phyloP scores from a whole-genome alignment of 1,140 invertebrate species.

The Pseudobourletiella spinata region DNA sequence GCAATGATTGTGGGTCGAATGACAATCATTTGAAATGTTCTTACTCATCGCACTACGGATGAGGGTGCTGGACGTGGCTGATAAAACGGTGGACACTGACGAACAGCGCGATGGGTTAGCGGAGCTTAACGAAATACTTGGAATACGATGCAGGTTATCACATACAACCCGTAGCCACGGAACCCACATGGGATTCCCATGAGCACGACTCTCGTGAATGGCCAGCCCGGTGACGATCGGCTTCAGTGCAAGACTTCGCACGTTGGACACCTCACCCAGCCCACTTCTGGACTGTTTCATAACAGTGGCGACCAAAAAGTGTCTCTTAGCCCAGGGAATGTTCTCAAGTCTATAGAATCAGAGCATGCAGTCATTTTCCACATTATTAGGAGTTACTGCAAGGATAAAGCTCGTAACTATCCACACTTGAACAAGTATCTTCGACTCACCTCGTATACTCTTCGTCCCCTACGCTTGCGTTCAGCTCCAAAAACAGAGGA shows the following conservation, averaged over 20 bases:
- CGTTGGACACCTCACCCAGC: conserved; percentile 33
- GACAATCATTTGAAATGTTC: conserved; percentile 15
- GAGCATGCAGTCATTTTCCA: no score
- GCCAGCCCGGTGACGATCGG: conserved; percentile 29
- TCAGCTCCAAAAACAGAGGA: conserved; percentile 33
- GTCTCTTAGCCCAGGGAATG: conserved; percentile 25
- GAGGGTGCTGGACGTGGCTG: conserved; percentile 26
- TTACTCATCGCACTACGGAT: conserved; percentile 32
- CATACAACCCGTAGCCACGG: conserved; percentile 36
- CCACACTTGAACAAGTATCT: no score
- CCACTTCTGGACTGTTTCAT: conserved; percentile 35
- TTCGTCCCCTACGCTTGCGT: conserved; percentile 27
- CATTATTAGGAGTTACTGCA: neutral
- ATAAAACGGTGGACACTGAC: conserved; percentile 32
- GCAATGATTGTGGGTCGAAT: conserved; percentile 25
- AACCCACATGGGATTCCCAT: conserved; percentile 25
- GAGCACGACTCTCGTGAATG: conserved; percentile 17
- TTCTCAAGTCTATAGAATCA: conserved; percentile 21
- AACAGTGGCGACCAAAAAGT: conserved; percentile 34
- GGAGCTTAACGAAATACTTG: conserved; percentile 10
- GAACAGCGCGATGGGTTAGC: conserved; percentile 33
- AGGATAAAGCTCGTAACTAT: neutral
- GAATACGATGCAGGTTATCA: conserved; percentile 34
- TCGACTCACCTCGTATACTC: conserved; percentile 23
- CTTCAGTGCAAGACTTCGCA: conserved; percentile 30